Conservation (phyloP, 2,113 vertebrate genomes). For the Catharus fuscescens region DNA sequence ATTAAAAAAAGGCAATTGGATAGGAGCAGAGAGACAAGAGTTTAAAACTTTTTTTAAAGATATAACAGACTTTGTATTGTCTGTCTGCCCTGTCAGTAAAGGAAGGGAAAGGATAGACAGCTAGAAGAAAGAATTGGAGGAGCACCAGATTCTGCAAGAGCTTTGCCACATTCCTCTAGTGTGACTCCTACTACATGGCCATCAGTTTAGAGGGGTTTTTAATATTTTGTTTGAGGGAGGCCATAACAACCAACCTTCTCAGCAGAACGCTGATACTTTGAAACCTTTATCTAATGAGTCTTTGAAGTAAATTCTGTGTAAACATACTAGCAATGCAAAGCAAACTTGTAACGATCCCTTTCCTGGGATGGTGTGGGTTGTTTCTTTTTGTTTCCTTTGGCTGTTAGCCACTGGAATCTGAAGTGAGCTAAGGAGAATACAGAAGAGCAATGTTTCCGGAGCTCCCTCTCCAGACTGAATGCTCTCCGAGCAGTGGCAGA, state of each 20-base stretch:
- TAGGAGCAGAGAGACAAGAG: background rate
- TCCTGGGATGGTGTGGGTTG: rapidly evolving
- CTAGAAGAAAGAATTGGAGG: background rate
- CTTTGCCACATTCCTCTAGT: background rate
- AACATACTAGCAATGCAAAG: background rate
- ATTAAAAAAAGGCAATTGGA: rapidly evolving
- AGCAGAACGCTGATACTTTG: background rate
- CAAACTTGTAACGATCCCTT: background rate
- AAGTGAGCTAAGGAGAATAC: background rate
- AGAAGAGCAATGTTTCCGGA: background rate
- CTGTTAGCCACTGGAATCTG: background rate
- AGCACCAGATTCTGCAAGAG: rapidly evolving
- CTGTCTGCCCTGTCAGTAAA: background rate
- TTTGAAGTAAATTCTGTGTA: background rate
- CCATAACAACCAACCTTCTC: background rate
- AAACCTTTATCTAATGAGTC: background rate
- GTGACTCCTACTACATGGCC: background rate
- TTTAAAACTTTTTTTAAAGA: background rate
- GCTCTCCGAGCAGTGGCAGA: background rate
- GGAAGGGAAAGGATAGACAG: background rate
- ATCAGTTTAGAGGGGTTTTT: background rate
- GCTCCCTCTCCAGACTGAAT: background rate
- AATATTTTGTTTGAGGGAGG: background rate
- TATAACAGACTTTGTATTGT: background rate
- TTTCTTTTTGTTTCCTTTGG: background rate